Evolutionary conservation across 2,888 invertebrate species (phyloP), one percentile per base, ranked within the genome.

Genomic region (Thelaira solivaga): DNA sequence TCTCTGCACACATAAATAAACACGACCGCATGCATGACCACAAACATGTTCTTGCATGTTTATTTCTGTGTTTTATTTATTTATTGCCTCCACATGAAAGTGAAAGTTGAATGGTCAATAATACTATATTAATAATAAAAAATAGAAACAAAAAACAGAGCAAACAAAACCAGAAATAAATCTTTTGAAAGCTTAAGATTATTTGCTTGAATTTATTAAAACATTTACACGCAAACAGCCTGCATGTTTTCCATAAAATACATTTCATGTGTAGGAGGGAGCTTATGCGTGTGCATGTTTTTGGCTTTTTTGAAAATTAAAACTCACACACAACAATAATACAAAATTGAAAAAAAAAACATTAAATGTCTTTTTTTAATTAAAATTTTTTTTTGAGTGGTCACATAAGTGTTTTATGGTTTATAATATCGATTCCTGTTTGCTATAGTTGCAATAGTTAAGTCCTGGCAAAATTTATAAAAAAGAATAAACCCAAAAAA

Each of bases 341-440:
- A n/a, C n/a, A n/a, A n/a, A n/a, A n/a, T 31, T 31, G 31, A 8
- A 31, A 11, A 31, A 31, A 31, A 31, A 31, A 31, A 11, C 3
- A n/a, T 34, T n/a, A n/a, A n/a, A n/a, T n/a, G n/a, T n/a, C n/a
- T n/a, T n/a, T n/a, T n/a, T n/a, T n/a, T n/a, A 24, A 39, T 16
- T 29, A 24, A 26, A 29, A 41, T 45, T 43, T 34, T 39, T 47
- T 47, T 68, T 57, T 45, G 39, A 68, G 43, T 69, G 77, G 57
- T 39, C 57, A 39, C 68, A 73, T 73, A 73, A 77, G 77, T 77
- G 62, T 64, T 77, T 77, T 69, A 77, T 77, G 64, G 68, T 39
- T 72, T 73, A n/a, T n/a, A n/a, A n/a, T 73, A 61, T 76, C 47
- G 71, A 76, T 76, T 34, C 39, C 29, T 39, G 29, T 39, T 18